phyloP scores from a whole-genome alignment of 2,797 vertebrate species.

The Ctenopoma kingsleyae region DNA sequence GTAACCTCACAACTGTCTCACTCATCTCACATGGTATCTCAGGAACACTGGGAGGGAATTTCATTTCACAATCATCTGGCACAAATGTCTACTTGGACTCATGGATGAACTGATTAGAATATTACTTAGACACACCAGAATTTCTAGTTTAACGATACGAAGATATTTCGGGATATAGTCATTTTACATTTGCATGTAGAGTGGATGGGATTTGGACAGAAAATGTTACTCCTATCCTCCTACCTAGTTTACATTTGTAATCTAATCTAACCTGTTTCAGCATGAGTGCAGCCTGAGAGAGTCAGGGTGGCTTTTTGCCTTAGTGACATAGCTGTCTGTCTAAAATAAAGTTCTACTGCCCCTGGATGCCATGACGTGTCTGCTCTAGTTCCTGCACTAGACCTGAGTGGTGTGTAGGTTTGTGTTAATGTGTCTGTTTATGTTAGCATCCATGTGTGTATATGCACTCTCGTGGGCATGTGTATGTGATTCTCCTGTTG shows the following conservation, averaged over 20 bases:
- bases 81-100: too few relatives aligned
- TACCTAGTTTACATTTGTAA: not conserved
- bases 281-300: constrained; percentile 3
- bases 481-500: constrained; percentile 6
- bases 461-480: constrained; percentile 5
- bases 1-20: too few relatives aligned
- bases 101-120: too few relatives aligned
- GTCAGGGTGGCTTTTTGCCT: not conserved
- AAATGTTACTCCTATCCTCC: not conserved
- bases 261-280: not conserved
- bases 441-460: constrained; percentile 27
- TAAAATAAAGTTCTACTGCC: constrained; percentile 48
- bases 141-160: too few relatives aligned
- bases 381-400: constrained; percentile 62
- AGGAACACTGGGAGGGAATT: too few relatives aligned
- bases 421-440: constrained; percentile 32
- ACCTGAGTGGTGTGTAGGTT: constrained; percentile 34
- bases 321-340: constrained; percentile 21
- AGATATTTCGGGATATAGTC: too few relatives aligned
- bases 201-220: not conserved
- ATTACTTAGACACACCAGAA: too few relatives aligned
- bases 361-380: constrained; percentile 57
- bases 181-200: too few relatives aligned
- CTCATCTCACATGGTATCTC: too few relatives aligned
- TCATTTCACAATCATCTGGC: too few relatives aligned